Base-by-base conservation (phyloP, 2,797 vertebrate species). In the Schizopygopsis malacanthus region DNA sequence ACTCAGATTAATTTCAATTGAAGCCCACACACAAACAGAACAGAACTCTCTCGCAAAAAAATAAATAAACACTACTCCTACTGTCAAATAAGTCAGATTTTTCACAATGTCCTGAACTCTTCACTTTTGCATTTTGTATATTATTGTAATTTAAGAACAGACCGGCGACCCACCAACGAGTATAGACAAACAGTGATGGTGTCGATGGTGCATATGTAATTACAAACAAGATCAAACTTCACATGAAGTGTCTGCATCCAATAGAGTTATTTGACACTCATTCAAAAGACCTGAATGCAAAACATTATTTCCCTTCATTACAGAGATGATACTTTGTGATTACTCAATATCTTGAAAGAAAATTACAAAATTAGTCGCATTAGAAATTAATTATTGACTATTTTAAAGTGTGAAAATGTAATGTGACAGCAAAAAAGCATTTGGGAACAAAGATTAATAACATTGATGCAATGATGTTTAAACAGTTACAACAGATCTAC, bases 301-400 rank as follows among this genome's bases (percentile, higher is more conserved):
- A 56, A 72, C 39, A 76, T 83, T 87, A 87, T 80, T 73, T 70
- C 61, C 65, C 79, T 87, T 86, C 73, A 89, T 87, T 86, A 86
- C 41, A 28, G 75, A 81, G 65, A 78, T 50, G 78, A 85, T 84
- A 61, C 76, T 86, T 78, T 41, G 61, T 76, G 72, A 89, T 87
- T 84, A 89, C 81, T 88, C 82, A 81, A 52, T 81, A 84, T 78
- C 87, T 87, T 71, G 81, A 81, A 81, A 85, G 79, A 71, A 88
- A 90, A 89, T 88, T 88, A 88, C 71, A 77, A 84, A 86, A 89
- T 88, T 75, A 85, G 86, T 82, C 85, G 87, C 86, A 88, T 87
- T 88, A 85, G 76, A 91, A 90, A 91, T 92, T 89, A 89, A 88
- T 91, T 87, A 88, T 91, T 92, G 91, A 92, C 91, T 92, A 89